Conservation (phyloP, 2,113 vertebrate species). For the Gymnobelideus leadbeateri region DNA sequence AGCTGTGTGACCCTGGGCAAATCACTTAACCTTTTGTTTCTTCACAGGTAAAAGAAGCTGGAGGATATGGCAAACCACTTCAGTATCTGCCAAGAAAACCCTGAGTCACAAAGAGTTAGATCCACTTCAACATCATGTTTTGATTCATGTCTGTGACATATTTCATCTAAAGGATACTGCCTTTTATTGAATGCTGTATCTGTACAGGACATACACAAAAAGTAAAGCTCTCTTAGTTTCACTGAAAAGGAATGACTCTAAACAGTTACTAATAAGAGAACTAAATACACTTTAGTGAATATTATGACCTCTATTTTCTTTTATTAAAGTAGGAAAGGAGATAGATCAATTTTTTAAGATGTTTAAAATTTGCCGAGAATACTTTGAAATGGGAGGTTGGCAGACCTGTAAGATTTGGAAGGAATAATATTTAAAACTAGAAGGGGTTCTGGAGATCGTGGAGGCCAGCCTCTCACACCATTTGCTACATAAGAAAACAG, state of each 20-base stretch:
- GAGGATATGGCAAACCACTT: background rate
- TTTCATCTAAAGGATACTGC: background rate
- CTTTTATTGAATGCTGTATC: background rate
- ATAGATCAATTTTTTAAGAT: background rate
- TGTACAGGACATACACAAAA: background rate
- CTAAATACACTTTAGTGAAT: conserved; percentile 18
- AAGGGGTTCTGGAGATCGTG: background rate
- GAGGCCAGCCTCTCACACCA: background rate
- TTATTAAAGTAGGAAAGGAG: conserved; percentile 14
- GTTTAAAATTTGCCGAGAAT: background rate
- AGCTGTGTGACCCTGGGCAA: background rate
- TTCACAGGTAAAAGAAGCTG: background rate
- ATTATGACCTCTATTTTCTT: background rate
- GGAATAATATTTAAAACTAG: conserved; percentile 14
- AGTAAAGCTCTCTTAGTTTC: background rate
- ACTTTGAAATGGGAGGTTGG: background rate
- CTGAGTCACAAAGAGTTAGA: background rate
- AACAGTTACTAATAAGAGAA: conserved; percentile 14
- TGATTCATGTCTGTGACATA: background rate
- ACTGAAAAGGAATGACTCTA: background rate
- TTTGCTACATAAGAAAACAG: background rate
- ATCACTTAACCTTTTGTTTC: background rate
- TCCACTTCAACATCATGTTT: background rate
- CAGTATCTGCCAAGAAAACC: too few relatives aligned
- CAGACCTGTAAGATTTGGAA: background rate